These are phyloP conservation scores for Acanthosepion esculentum DNA, from an alignment of 2,888 invertebrate species.

Conservation along the genomic window DNA sequence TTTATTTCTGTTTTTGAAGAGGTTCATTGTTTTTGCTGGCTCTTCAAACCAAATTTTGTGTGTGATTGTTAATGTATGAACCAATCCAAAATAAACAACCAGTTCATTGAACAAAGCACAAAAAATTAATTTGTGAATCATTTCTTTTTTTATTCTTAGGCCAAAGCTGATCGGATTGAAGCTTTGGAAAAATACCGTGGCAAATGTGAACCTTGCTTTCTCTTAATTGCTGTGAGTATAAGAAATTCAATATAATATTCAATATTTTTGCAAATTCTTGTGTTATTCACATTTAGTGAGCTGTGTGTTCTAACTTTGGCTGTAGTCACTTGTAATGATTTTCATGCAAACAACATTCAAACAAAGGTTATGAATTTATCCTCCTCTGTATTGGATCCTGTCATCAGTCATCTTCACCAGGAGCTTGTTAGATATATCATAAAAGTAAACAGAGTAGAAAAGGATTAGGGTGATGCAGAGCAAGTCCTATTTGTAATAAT, in stretches of 20 bases:
- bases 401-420: too few relatives aligned
- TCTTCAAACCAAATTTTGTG: conserved; percentile 35
- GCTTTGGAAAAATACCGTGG: conserved; percentile 85
- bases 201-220: conserved; percentile 91
- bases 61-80: not conserved
- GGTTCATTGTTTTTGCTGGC: not conserved
- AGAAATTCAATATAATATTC: not conserved
- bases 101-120: not conserved
- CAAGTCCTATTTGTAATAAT: too few relatives aligned
- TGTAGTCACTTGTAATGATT: too few relatives aligned
- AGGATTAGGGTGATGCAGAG: too few relatives aligned
- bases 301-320: not conserved
- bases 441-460: too few relatives aligned
- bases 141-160: conserved; percentile 77
- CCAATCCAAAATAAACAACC: conserved; percentile 23
- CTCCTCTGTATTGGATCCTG: too few relatives aligned
- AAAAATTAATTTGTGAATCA: not conserved
- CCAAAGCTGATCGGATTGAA: conserved; percentile 85
- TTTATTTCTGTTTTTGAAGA: conserved; percentile 25
- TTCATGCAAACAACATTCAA: too few relatives aligned
- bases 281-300: not conserved
- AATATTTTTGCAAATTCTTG: not conserved
- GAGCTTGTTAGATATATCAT: too few relatives aligned
- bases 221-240: conserved; percentile 85
- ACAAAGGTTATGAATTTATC: too few relatives aligned